Evolutionary conservation across 1,140 invertebrate species (phyloP).

Genomic region (Rhopalosiphum padi): DNA sequence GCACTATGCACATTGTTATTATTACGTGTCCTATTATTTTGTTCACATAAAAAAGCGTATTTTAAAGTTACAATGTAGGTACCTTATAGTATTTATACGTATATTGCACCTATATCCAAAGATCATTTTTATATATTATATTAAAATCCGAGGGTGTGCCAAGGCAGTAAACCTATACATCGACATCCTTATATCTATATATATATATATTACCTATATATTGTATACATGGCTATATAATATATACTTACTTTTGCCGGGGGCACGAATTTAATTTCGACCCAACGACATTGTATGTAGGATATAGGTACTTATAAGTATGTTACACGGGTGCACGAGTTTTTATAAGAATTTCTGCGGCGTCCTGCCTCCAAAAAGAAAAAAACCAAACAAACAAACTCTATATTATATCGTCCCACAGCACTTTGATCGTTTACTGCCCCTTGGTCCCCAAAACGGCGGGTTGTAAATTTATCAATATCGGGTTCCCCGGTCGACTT

Average conservation of each 20-base stretch:
- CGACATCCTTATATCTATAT: background rate
- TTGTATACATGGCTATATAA: background rate
- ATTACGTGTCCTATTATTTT: background rate
- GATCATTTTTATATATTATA: conserved; percentile 14
- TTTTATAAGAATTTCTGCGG: background rate
- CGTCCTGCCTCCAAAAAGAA: background rate
- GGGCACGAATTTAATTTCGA: background rate
- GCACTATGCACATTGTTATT: background rate
- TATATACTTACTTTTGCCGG: background rate
- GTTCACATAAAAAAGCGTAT: background rate
- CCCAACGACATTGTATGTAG: background rate
- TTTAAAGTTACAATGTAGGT: background rate
- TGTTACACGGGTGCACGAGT: background rate
- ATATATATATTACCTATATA: no score
- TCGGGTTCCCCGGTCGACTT: conserved; percentile 39
- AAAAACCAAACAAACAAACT: background rate
- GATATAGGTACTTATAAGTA: background rate
- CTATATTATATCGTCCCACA: background rate
- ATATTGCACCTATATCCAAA: background rate
- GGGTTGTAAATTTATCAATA: conserved; percentile 58
- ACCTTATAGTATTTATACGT: background rate
- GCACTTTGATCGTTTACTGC: conserved; percentile 29
- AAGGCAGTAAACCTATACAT: background rate
- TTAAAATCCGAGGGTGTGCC: background rate
- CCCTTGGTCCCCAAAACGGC: background rate